Conservation (phyloP, 2,113 vertebrate genomes). For the Philantomba maxwellii region DNA sequence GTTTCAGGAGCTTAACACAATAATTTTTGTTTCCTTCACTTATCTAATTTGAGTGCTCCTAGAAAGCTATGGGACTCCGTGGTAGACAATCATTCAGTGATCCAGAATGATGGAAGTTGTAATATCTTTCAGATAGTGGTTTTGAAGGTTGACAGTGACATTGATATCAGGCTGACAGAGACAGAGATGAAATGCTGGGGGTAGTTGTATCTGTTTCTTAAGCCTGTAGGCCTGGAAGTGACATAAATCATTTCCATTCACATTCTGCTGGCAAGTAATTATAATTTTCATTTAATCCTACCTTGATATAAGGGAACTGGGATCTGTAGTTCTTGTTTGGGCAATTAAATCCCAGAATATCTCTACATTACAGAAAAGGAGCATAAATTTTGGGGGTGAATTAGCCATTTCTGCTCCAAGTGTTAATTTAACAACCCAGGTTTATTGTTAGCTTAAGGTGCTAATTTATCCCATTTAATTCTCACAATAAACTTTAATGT, state of each 20-base stretch:
- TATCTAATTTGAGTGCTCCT: neutral
- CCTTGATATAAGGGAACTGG: neutral
- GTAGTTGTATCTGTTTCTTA: neutral
- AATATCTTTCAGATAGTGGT: neutral
- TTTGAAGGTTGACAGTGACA: neutral
- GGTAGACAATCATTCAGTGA: neutral
- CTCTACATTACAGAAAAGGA: neutral
- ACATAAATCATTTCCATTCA: neutral
- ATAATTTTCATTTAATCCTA: neutral
- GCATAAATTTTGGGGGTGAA: neutral
- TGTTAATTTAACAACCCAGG: neutral
- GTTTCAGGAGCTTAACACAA: neutral
- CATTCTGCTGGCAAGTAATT: neutral
- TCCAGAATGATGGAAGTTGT: neutral
- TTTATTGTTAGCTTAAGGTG: conserved; percentile 31
- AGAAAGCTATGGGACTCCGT: neutral
- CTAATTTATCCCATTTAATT: conserved; percentile 42
- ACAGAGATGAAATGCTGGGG: neutral
- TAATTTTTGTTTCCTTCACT: neutral
- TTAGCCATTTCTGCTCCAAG: neutral
- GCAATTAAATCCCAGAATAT: neutral
- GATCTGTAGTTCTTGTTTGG: neutral
- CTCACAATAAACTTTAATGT: conserved; percentile 28
- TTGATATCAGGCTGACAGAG: neutral
- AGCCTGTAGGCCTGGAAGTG: neutral